Evolutionary conservation across 2,113 vertebrate genomes (phyloP), one percentile per base, ranked within the genome.

Genomic region (Amblyopsis rosae): DNA sequence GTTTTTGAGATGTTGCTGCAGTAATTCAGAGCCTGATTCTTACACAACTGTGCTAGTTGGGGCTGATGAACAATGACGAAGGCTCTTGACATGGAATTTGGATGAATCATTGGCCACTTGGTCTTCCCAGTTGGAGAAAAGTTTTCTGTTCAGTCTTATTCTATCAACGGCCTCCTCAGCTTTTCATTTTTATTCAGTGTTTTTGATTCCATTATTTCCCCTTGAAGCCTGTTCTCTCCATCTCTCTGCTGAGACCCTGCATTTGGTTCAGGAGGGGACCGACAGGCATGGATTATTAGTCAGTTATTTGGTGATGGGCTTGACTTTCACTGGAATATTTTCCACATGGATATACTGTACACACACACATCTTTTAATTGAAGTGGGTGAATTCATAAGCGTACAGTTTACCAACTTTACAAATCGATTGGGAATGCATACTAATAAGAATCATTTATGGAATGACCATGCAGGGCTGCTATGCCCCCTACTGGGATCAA

Each of bases 401-500:
- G 2, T 47, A 48, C 59, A 58, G 47, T 26, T 7, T 53, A 62
- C 48, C 57, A 67, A 54, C 72, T 9, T n/a, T 9, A 69, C 45
- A 46, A 48, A 54, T 73, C 16, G 15, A 46, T 16, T 79, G 60
- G 26, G 47, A 12, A 69, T 49, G 19, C 67, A 67, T 66, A 65
- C 19, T 53, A 72, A 79, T 62, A 54, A 9, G 33, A 61, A 67
- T 61, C 55, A 68, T n/a, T 77, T 73, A 16, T 65, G 58, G 69
- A 72, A 69, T 13, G 67, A 50, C 26, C 73, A 76, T 41, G 17
- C 73, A 80, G 76, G 72, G 70, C 72, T 80, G 75, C 81, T 86
- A 79, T 85, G 82, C 90, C 90, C 87, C 81, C 90, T 90, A 84
- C 85, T 90, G 88, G 90, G 86, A 87, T 74, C 47, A 46, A 80